These are phyloP conservation scores for Ailuropoda melanoleuca DNA, from an alignment of 2,113 vertebrate species.

Conservation along the genomic window DNA sequence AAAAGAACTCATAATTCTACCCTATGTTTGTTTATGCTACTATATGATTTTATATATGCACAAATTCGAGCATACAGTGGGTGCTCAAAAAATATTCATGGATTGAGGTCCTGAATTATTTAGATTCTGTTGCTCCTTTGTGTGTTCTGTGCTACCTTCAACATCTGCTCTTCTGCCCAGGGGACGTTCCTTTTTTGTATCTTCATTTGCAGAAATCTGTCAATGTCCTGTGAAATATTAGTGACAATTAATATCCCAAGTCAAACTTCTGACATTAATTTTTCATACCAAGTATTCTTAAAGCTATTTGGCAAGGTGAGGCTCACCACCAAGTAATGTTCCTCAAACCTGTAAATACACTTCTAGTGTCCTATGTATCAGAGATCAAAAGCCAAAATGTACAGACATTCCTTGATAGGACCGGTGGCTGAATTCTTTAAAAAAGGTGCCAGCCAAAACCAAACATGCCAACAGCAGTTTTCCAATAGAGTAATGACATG, in stretches of 20 bases:
- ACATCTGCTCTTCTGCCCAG: background rate
- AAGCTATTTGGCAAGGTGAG: constrained; percentile 63
- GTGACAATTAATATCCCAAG: constrained; percentile 65
- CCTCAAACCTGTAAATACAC: constrained; percentile 56
- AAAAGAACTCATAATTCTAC: constrained; percentile 2
- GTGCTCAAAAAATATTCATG: background rate
- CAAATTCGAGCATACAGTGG: background rate
- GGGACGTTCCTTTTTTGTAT: background rate
- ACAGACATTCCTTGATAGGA: constrained; percentile 51
- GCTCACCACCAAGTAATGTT: constrained; percentile 27
- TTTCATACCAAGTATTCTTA: constrained; percentile 53
- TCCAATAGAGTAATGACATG: background rate
- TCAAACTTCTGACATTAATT: constrained; percentile 55
- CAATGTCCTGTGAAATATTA: background rate
- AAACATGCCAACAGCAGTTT: constrained; percentile 17
- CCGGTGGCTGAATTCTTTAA: background rate
- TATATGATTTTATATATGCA: background rate
- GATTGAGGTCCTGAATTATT: background rate
- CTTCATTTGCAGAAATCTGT: background rate
- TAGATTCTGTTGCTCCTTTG: background rate
- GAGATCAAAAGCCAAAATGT: constrained; percentile 64
- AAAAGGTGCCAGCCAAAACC: background rate
- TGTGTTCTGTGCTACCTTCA: background rate
- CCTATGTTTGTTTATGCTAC: background rate
- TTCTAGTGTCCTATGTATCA: constrained; percentile 64